phyloP scores from a whole-genome alignment of 2,888 invertebrate species.

The Drosophila differens region DNA sequence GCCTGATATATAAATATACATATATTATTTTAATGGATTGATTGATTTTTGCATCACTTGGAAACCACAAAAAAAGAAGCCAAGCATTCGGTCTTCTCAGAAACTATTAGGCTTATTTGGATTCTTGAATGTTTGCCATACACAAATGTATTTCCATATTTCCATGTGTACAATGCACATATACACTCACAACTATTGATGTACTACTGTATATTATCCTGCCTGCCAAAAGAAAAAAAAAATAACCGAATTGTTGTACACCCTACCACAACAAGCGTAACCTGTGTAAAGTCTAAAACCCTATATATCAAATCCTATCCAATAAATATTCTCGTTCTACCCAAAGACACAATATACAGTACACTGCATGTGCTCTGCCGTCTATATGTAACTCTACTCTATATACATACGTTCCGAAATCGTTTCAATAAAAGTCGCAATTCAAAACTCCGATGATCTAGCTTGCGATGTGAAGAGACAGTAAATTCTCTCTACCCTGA shows the following conservation, averaged over 20 bases:
- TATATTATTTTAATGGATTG: slow-evolving; percentile 57
- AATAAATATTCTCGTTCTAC: slow-evolving; percentile 4
- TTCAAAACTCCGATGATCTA: slow-evolving; percentile 32
- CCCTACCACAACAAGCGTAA: slow-evolving; percentile 58
- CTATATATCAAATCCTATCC: slow-evolving; percentile 29
- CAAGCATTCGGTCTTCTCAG: slow-evolving; percentile 60
- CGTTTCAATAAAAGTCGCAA: slow-evolving; percentile 25
- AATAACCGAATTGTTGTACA: slow-evolving; percentile 69
- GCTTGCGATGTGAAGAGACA: slow-evolving; percentile 28
- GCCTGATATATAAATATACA: slow-evolving; percentile 61
- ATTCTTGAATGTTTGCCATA: slow-evolving; percentile 55
- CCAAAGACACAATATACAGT: slow-evolving; percentile 23
- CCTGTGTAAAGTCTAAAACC: slow-evolving; percentile 60
- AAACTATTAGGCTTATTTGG: slow-evolving; percentile 38
- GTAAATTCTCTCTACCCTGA: background rate
- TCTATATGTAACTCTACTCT: slow-evolving; percentile 36
- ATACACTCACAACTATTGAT: slow-evolving; percentile 23
- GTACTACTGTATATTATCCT: slow-evolving; percentile 41
- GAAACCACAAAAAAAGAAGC: slow-evolving; percentile 47
- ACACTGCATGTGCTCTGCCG: slow-evolving; percentile 64
- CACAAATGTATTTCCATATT: slow-evolving; percentile 28
- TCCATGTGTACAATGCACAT: slow-evolving; percentile 23
- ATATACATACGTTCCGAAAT: slow-evolving; percentile 21
- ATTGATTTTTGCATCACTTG: slow-evolving; percentile 63
- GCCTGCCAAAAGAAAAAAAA: slow-evolving; percentile 57